Evolutionary conservation across 2,888 invertebrate genomes (phyloP).

Genomic region (Rhagophthalmus giganteus): DNA sequence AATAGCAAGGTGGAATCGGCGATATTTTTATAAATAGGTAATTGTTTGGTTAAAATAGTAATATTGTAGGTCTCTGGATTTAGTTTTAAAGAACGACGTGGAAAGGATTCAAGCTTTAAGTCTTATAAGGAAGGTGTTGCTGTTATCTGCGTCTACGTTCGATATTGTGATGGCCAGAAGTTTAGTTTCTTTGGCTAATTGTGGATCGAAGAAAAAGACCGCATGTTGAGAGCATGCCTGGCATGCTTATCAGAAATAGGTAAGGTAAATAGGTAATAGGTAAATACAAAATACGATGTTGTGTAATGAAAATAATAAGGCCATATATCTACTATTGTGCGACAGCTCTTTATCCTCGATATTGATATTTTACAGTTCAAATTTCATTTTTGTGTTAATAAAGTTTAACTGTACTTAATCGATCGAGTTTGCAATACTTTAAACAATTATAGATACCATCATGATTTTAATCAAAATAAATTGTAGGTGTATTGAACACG

Average conservation of each 20-base stretch:
- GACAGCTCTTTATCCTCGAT: too few species aligned
- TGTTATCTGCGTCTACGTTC: constrained; percentile 67
- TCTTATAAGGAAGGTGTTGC: constrained; percentile 73
- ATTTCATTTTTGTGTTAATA: constrained; percentile 51
- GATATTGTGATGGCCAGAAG: constrained; percentile 78
- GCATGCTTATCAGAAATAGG: constrained; percentile 89
- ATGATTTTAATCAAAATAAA: too few species aligned
- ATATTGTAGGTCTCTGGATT: constrained; percentile 76
- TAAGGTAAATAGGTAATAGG: too few species aligned
- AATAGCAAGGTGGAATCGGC: constrained; percentile 73
- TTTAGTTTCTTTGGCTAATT: constrained; percentile 79
- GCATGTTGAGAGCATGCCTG: constrained; percentile 80
- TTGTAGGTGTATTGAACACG: constrained; percentile 84
- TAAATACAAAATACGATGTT: too few species aligned
- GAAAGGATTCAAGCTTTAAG: constrained; percentile 91
- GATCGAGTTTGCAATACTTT: too few species aligned
- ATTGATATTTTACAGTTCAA: background rate
- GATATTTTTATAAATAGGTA: too few species aligned
- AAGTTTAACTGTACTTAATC: too few species aligned
- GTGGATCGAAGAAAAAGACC: constrained; percentile 78
- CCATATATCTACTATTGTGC: too few species aligned
- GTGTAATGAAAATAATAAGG: too few species aligned
- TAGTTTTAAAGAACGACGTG: constrained; percentile 86
- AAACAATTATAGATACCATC: too few species aligned
- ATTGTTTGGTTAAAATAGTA: background rate